Base-by-base conservation (phyloP, 2,113 vertebrate species). In the Mugil cephalus region DNA sequence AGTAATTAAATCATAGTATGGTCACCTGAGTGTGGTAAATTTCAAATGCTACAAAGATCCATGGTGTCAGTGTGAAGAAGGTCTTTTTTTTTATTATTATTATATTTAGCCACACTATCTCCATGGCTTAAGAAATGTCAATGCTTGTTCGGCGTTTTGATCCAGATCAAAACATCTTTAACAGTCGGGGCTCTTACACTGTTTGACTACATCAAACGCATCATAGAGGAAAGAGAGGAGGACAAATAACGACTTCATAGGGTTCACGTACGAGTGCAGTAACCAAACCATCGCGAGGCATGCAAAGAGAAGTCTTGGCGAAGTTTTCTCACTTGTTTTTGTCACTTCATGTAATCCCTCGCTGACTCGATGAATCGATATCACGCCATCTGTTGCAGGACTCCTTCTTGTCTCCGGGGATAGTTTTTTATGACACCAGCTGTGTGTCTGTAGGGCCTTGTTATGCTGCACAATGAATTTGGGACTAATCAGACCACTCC, bases 381-480 rank as follows among this genome's bases (percentile, higher is more conserved):
- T 70, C 43, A 45, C 18, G 6, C 74, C 58, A 77, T 55, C 74
- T 77, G 74, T 59, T 69, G 13, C 21, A 50, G 58, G 50, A 63
- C 58, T 56, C 36, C 15, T 42, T 39, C n/a, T n/a, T 6, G 35
- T 36, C 58, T 55, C 58, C 21, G 51, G 24, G 69, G 43, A 69
- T 47, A 15, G 42, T 48, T 69, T 43, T 77, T 48, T 77, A 63
- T 50, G 59, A 51, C 59, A 56, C 51, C 17, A 36, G 14, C 36
- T 69, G 43, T 13, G 50, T 51, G 45, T 64, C 48, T 69, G 52
- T 30, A 30, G 59, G 36, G 42, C 59, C 2, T 43, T 63, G 39
- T 36, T 18, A 24, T 24, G 45, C 58, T 40, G 67, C 46, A 69
- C 17, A 77, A 21, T 40, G 43, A 77, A 63, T 63, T 40, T 69